These are phyloP conservation scores for Urocyon cinereoargenteus DNA, from an alignment of 2,797 vertebrate species.

Conservation along the genomic window DNA sequence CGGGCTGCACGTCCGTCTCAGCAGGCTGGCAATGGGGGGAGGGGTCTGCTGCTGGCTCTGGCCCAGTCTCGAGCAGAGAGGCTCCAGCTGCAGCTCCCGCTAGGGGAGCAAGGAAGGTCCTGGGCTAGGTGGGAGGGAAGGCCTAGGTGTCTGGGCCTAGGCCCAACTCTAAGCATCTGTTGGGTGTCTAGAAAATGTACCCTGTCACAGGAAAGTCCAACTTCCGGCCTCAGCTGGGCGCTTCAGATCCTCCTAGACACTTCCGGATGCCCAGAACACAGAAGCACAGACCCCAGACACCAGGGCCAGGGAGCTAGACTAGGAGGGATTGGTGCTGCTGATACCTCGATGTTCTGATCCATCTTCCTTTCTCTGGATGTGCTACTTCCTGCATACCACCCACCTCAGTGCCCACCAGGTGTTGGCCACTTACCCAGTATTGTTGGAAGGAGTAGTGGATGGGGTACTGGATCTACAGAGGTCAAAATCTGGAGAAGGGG, in stretches of 20 bases:
- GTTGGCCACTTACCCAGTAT: not conserved
- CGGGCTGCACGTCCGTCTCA: constrained; percentile 71
- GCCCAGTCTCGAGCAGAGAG: not conserved
- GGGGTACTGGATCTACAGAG: not conserved
- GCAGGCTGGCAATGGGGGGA: constrained; percentile 61
- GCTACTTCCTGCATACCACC: not conserved
- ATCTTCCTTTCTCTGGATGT: not conserved
- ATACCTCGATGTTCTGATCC: not conserved
- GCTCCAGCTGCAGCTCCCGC: not conserved
- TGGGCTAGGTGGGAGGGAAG: not conserved
- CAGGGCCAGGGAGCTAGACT: not conserved
- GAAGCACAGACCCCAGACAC: not conserved
- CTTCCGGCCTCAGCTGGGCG: constrained; percentile 69
- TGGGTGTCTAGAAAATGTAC: constrained; percentile 65
- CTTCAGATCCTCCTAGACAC: constrained; percentile 76
- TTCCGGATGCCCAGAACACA: constrained; percentile 70
- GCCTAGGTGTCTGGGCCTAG: not conserved
- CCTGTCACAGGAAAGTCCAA: constrained; percentile 68
- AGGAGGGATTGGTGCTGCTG: not conserved
- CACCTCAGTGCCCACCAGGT: not conserved
- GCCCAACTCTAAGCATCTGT: constrained; percentile 25
- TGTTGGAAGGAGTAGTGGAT: not conserved
- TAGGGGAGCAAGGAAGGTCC: not conserved
- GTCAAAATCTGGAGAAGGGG: not conserved
- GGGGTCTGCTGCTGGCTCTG: constrained; percentile 44